Evolutionary conservation across 2,888 invertebrate species (phyloP), one percentile per base, ranked within the genome.

Genomic region (Slavum lentiscoides): DNA sequence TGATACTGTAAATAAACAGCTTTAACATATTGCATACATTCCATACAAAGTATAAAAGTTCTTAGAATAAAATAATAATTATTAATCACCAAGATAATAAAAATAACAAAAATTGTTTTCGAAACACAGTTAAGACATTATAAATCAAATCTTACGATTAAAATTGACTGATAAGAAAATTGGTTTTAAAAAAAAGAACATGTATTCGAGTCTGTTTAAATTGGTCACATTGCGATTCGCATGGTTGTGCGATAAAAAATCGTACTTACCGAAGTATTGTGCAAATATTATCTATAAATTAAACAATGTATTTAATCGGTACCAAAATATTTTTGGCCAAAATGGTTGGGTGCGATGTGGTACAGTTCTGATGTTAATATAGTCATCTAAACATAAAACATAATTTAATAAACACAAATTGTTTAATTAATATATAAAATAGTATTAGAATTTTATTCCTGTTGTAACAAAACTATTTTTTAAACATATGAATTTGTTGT

Each of bases 301-400:
- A 70, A 69, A 68, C 21, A 53, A 77, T n/a, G 30, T 53, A 61
- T 61, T 85, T 85, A 98, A 88, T 98, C 98, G 81, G 98, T 98
- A 84, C 98, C 98, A 88, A 99, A 99, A 88, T 99, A 99, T 87
- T 96, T 97, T 88, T 95, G 95, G 74, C 98, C 98, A 88, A 99
- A 99, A 87, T 98, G 98, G 88, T 96, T 97, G 13, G 98, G 98
- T 13, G 97, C 96, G 4, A 97, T 93, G 0, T 93, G 93, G 87
- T 97, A 95, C 43, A 99, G 90, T 87, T 99, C 98, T 0, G 98
- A 96, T 0, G 98, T 97, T 82, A 99, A 89, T 84, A 98, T 96
- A 87, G 94, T 97, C 92, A 99, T 91, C 89, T 92, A 89, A 64
- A 19, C 17, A 82, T 17, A 75, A 82, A 75, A 64, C 7, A 69